Conservation (phyloP, 2,888 invertebrate genomes). For the Dendrolimus pini region DNA sequence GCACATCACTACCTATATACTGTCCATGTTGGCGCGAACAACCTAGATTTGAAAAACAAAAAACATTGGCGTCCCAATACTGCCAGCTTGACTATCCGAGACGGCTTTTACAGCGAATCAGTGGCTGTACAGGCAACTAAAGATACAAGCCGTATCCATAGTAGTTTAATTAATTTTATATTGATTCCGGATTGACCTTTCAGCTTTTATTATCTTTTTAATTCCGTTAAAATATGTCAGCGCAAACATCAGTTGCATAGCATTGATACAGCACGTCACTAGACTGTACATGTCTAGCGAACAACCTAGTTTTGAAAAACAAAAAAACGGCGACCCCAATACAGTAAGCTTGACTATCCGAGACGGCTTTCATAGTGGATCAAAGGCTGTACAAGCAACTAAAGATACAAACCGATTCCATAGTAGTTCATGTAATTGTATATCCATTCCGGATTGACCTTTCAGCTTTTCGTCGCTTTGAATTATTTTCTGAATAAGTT, state of each 20-base stretch:
- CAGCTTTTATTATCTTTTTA: neutral
- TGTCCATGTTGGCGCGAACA: neutral
- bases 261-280: too few species aligned
- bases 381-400: neutral
- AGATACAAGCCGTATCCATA: neutral
- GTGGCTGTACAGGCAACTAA: neutral
- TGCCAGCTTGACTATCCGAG: neutral
- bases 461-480: neutral
- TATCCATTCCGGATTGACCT: neutral
- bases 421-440: neutral
- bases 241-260: too few species aligned
- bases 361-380: neutral
- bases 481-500: neutral
- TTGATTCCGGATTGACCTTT: neutral
- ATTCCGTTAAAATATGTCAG: too few species aligned
- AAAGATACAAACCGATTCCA: neutral
- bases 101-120: neutral
- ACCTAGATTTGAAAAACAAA: neutral
- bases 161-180: neutral
- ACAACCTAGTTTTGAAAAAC: neutral
- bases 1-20: too few species aligned
- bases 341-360: neutral
- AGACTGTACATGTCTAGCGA: neutral
- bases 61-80: neutral
- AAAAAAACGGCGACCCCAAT: neutral